Evolutionary conservation across 2,888 invertebrate genomes (phyloP).

Genomic region (Leptopterna dolabrata): DNA sequence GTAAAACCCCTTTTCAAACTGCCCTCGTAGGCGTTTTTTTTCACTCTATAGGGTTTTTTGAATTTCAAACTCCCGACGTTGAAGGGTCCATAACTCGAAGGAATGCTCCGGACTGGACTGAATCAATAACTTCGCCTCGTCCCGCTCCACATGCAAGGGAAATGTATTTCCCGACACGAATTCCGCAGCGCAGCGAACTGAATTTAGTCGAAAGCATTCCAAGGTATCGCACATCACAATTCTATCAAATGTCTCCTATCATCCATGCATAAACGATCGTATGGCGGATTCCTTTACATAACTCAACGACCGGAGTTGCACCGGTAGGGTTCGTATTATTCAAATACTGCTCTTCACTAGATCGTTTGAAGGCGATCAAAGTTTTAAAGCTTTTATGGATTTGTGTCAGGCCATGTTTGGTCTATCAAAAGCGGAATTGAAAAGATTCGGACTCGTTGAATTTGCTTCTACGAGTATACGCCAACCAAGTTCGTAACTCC

Average conservation of each 20-base stretch:
- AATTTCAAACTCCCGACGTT: constrained; percentile 31
- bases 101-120: constrained; percentile 9
- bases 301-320: neutral
- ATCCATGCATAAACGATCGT: neutral
- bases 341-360: neutral
- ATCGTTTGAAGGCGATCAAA: neutral
- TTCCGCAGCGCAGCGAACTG: neutral
- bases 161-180: neutral
- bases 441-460: too few relatives aligned
- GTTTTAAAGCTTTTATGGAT: neutral
- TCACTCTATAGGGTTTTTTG: neutral
- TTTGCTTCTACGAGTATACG: too few relatives aligned
- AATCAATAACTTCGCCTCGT: constrained; percentile 1
- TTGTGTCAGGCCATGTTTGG: too few relatives aligned
- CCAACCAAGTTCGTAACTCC: too few relatives aligned
- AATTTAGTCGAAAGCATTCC: neutral
- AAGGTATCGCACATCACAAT: neutral
- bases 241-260: neutral
- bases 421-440: too few relatives aligned
- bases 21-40: neutral
- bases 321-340: neutral
- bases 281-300: neutral
- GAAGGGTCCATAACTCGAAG: constrained; percentile 37
- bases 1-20: neutral
- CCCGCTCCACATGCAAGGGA: neutral